Conservation (phyloP, 2,888 invertebrate species). For the Seira musarum region DNA sequence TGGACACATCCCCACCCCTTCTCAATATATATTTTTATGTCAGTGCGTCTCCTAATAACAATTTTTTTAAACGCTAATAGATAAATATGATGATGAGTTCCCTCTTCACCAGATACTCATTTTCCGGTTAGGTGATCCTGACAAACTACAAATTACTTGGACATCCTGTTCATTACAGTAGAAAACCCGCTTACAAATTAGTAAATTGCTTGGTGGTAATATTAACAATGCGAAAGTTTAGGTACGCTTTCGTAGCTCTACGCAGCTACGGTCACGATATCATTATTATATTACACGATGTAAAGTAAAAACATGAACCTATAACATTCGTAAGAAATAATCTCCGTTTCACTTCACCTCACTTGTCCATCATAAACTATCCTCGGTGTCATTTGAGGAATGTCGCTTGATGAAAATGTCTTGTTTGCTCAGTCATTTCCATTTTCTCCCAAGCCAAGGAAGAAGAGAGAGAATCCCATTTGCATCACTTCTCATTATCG, state of each 20-base stretch:
- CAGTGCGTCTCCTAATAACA: not conserved
- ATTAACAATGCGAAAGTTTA: no score
- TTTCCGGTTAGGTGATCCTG: slow-evolving; percentile 47
- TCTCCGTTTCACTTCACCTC: not conserved
- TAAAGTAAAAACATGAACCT: not conserved
- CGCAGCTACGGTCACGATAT: not conserved
- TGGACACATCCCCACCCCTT: not conserved
- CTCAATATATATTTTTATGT: not conserved
- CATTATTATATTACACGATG: not conserved
- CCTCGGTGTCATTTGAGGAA: slow-evolving; percentile 48
- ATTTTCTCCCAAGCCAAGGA: no score
- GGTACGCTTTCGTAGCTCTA: not conserved
- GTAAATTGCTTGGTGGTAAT: not conserved
- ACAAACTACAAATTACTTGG: slow-evolving; percentile 41
- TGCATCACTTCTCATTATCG: slow-evolving; percentile 27
- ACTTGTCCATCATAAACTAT: slow-evolving; percentile 40
- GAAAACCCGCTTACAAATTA: not conserved
- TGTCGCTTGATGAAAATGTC: slow-evolving; percentile 54
- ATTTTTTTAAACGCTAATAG: not conserved
- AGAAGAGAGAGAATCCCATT: not conserved
- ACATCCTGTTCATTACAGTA: slow-evolving; percentile 37
- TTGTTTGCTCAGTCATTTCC: slow-evolving; percentile 38
- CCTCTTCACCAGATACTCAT: slow-evolving; percentile 23
- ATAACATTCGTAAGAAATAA: not conserved
- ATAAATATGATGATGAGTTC: not conserved